These are phyloP conservation scores for Crotophaga sulcirostris DNA, from an alignment of 2,113 vertebrate species.

Conservation along the genomic window DNA sequence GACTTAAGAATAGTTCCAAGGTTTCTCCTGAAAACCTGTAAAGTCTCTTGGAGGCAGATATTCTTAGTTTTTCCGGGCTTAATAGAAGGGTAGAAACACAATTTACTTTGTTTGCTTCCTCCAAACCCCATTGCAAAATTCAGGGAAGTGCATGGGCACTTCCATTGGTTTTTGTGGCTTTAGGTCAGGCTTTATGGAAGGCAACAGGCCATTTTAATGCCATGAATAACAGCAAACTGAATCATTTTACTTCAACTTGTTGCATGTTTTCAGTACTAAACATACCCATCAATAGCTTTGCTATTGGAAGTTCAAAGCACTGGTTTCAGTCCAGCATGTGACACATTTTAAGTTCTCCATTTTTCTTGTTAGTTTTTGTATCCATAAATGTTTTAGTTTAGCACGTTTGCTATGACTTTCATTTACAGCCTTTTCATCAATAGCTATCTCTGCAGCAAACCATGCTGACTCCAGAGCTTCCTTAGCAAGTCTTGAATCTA, in stretches of 20 bases:
- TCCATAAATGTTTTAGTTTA: constrained; percentile 72
- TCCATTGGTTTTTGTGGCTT: constrained; percentile 16
- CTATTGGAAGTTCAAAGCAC: background rate
- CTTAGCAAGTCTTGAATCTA: constrained; percentile 96
- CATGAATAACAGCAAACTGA: background rate
- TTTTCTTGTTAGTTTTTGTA: constrained; percentile 44
- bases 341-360: constrained; percentile 42
- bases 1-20: background rate
- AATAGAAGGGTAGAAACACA: background rate
- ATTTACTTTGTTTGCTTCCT: background rate
- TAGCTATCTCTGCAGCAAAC: constrained; percentile 94
- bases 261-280: constrained; percentile 11
- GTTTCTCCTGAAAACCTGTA: background rate
- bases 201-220: background rate
- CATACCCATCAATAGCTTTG: background rate
- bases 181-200: constrained; percentile 21
- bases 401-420: constrained; percentile 77
- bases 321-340: background rate
- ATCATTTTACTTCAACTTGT: background rate
- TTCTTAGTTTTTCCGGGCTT: background rate
- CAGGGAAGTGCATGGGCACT: background rate
- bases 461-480: constrained; percentile 94
- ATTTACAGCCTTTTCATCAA: constrained; percentile 93
- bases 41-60: background rate
- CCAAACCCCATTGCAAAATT: background rate